Conservation (phyloP, 2,113 vertebrate genomes). For the Paradisaea rubra region DNA sequence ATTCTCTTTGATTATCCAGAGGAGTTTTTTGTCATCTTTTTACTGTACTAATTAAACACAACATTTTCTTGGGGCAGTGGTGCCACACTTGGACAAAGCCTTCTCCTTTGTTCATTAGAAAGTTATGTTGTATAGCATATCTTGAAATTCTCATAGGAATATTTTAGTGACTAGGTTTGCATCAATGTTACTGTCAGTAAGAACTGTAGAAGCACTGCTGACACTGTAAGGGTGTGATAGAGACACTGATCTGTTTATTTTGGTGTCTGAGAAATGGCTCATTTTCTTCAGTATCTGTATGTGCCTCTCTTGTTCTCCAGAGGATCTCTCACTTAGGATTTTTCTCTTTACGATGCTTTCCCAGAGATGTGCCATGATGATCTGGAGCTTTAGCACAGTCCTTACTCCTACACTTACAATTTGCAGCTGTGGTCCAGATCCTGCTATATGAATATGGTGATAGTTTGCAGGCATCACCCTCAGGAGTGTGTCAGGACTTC, state of each 20-base stretch:
- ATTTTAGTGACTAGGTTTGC: background rate
- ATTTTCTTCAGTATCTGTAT: background rate
- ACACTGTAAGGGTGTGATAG: background rate
- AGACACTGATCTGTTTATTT: background rate
- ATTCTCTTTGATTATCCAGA: background rate
- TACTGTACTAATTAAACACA: background rate
- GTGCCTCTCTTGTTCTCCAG: background rate
- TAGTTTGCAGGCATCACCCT: background rate
- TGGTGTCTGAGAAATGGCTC: background rate
- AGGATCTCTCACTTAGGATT: background rate
- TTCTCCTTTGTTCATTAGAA: background rate
- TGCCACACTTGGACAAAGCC: background rate
- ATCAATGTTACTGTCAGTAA: background rate
- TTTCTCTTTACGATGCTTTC: background rate
- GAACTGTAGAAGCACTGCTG: background rate
- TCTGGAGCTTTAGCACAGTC: background rate
- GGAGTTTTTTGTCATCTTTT: background rate
- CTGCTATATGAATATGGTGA: background rate
- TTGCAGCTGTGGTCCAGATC: background rate
- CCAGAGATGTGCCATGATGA: background rate
- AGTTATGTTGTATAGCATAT: background rate
- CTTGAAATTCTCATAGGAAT: background rate
- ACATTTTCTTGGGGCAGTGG: background rate
- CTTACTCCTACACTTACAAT: background rate
- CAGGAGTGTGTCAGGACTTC: background rate